phyloP scores from a whole-genome alignment of 2,797 vertebrate species.

The Argentina silus region DNA sequence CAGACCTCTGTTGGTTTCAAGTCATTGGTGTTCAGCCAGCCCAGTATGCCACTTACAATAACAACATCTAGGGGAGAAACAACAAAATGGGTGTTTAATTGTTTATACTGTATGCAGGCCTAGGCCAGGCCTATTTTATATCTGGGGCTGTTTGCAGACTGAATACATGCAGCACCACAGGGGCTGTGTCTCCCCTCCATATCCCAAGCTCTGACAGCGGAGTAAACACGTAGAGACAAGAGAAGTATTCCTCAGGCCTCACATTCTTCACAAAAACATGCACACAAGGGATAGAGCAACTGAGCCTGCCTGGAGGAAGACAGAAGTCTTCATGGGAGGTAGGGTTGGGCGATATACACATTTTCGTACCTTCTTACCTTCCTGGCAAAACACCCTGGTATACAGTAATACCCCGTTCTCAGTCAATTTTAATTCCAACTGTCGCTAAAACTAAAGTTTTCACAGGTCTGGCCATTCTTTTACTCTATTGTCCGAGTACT shows the following conservation, averaged over 20 bases:
- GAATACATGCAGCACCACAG: background rate
- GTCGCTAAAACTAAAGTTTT: too few relatives aligned
- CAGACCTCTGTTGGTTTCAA: too few relatives aligned
- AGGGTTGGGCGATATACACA: too few relatives aligned
- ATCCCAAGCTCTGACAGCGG: background rate
- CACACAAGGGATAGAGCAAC: background rate
- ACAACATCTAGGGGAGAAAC: background rate
- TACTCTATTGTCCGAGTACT: too few relatives aligned
- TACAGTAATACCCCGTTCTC: too few relatives aligned
- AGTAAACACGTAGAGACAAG: constrained; percentile 42
- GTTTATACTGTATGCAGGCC: background rate
- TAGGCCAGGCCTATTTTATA: background rate
- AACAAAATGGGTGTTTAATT: background rate
- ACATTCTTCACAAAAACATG: constrained; percentile 38
- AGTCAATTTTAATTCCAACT: too few relatives aligned
- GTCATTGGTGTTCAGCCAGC: background rate
- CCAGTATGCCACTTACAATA: too few relatives aligned
- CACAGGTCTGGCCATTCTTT: too few relatives aligned
- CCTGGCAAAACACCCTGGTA: too few relatives aligned
- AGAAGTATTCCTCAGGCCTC: constrained; percentile 1
- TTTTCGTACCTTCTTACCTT: too few relatives aligned
- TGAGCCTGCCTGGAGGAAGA: background rate
- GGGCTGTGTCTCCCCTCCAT: background rate
- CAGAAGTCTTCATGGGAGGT: background rate
- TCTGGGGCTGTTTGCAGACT: background rate